Evolutionary conservation across 2,797 vertebrate species (phyloP), one percentile per base, ranked within the genome.

Genomic region (Alcedo quadribrachys): DNA sequence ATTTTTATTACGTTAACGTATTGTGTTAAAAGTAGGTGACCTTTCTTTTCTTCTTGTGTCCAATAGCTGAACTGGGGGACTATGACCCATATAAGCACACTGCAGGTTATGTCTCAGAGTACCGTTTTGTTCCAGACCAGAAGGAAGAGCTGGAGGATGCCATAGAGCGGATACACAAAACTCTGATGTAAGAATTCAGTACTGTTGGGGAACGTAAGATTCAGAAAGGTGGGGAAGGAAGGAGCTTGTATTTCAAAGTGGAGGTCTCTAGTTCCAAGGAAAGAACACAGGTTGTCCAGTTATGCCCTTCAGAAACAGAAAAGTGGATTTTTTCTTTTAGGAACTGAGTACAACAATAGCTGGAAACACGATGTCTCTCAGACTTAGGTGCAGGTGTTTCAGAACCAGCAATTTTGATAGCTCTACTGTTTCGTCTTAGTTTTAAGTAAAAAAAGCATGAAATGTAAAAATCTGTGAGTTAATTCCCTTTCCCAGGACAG

Each of bases 61-160:
- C 8, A 90, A 8, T 79, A 99, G 98, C 98, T 87, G 98, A 98
- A 93, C 97, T 99, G 57, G 98, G 98, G 66, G 98, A 99, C 90
- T 98, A 98, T 35, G 98, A 99, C 84, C 98, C 98, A 0, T 98
- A 97, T 92, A 98, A 98, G 71, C 98, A 98, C 78, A 97, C 96
- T 3, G 21, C 98, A 4, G 98, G 98, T 11, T 98, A 98, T 1
- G 98, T 98, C 77, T 98, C 98, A 0, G 98, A 98, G 89, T 98
- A 98, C 62, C 98, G 98, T 67, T 99, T 98, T 68, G 98, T 98
- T 89, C 98, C 98, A 6, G 98, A 98, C 94, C 98, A 99, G 97
- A 98, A 98, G 66, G 98, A 98, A 94, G 98, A 98, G 77, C 96
- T 98, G 35, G 98, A 99, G 95, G 98, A 98, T 46, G 97, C 97